Conservation (phyloP, 2,113 vertebrate species). For the Sinocyclocheilus anophthalmus region DNA sequence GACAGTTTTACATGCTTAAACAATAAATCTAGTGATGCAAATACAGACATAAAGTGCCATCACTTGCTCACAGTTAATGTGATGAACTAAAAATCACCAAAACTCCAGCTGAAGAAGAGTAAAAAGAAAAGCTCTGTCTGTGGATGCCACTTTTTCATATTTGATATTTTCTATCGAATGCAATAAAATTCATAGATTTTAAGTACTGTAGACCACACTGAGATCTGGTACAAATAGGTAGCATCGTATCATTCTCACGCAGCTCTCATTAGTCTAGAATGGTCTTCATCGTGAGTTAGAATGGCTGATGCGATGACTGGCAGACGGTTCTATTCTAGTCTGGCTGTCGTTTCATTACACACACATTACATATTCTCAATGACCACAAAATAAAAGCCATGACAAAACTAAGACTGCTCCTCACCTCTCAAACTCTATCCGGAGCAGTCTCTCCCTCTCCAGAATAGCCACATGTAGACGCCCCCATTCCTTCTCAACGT, state of each 20-base stretch:
- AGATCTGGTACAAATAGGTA: background rate
- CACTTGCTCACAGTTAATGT: background rate
- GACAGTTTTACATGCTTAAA: too few relatives aligned
- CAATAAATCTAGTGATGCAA: background rate
- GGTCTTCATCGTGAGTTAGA: background rate
- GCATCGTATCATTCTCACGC: background rate
- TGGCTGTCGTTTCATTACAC: background rate
- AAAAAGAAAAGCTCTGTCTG: background rate
- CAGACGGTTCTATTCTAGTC: background rate
- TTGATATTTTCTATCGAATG: background rate
- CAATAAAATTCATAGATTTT: background rate
- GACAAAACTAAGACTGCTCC: background rate
- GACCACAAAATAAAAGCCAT: background rate
- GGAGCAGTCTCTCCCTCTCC: slow-evolving; percentile 89
- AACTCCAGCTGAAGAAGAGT: background rate
- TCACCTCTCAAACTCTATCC: slow-evolving; percentile 86
- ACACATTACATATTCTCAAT: background rate
- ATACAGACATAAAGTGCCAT: background rate
- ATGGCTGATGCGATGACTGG: background rate
- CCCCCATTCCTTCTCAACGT: slow-evolving; percentile 96
- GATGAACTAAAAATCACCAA: background rate
- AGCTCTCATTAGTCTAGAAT: background rate
- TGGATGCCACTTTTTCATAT: background rate
- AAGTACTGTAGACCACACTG: background rate
- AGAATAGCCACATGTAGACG: slow-evolving; percentile 87